Base-by-base conservation (phyloP, 2,113 vertebrate genomes). In the Gambusia holbrooki region DNA sequence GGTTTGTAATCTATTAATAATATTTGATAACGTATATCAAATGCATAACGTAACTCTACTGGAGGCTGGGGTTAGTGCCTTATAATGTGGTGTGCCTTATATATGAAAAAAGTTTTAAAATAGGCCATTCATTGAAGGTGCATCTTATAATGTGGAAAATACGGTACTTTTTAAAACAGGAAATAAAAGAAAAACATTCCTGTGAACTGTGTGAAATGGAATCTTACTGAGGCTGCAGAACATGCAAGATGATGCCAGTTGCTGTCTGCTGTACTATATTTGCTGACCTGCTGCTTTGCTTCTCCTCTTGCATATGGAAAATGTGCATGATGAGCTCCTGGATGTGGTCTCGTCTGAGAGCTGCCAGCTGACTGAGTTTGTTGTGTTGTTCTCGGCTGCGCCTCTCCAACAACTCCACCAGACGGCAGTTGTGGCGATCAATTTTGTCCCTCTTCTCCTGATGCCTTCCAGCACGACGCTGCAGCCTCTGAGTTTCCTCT, bases 401-500 rank as follows among this genome's bases (percentile, higher is more conserved):
- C 25, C 94, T 95, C 77, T 98, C 97, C 27, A 98, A 94, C 83
- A 98, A 78, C 27, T 98, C 98, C 0, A 95, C 93, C 51, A 99
- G 94, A 1, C 91, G 97, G 37, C 93, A 95, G 88, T 97, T 98
- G 77, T 96, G 97, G 29, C 94, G 95, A 87, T 98, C 96, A 54
- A 98, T 97, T 82, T 98, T 99, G 82, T 99, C 98, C 51, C 96
- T 96, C 87, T 99, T 99, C 82, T 98, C 97, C 87, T 97, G 96
- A 63, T 99, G 98, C 3, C 98, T 91, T 32, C 95, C 94, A 0
- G 97, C 97, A 28, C 98, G 93, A 1, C 96, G 95, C 68, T 96
- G 95, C 68, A 98, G 95, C 71, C 96, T 95, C 93, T 96, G 96
- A 42, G 95, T 93, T 78, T 99, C 97, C 81, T 98, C 98, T 74